These are phyloP conservation scores for Bradypodion ventrale DNA, from an alignment of 2,797 vertebrate species.

Conservation along the genomic window DNA sequence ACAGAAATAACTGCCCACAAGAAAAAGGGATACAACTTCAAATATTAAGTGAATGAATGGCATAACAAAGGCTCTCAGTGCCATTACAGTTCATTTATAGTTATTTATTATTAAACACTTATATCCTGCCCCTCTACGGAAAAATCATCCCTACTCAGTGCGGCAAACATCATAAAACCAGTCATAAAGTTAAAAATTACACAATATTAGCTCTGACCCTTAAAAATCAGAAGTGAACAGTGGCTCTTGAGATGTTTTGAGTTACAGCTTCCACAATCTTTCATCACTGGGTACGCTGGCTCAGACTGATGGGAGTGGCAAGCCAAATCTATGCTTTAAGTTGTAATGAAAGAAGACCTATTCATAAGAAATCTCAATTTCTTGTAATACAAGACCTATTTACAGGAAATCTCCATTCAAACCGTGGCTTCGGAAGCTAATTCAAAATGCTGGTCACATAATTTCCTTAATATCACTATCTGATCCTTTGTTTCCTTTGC, in stretches of 20 bases:
- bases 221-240: neutral
- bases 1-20: fast-evolving
- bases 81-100: neutral
- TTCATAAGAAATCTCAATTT: neutral
- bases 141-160: no score
- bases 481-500: conserved; percentile 46
- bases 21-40: neutral
- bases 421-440: neutral
- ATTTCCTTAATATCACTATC: conserved; percentile 29
- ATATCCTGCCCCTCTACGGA: no score
- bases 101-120: no score
- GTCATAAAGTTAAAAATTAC: no score
- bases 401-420: neutral
- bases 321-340: no score
- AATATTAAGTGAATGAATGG: neutral
- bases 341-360: neutral
- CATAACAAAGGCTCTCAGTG: neutral
- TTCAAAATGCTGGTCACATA: neutral
- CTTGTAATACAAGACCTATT: neutral
- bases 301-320: no score
- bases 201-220: neutral
- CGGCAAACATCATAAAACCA: no score
- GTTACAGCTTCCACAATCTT: neutral
- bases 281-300: neutral
- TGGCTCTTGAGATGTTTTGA: neutral